Evolutionary conservation across 2,888 invertebrate species (phyloP), one percentile per base, ranked within the genome.

Genomic region (Troides oblongomaculatus): DNA sequence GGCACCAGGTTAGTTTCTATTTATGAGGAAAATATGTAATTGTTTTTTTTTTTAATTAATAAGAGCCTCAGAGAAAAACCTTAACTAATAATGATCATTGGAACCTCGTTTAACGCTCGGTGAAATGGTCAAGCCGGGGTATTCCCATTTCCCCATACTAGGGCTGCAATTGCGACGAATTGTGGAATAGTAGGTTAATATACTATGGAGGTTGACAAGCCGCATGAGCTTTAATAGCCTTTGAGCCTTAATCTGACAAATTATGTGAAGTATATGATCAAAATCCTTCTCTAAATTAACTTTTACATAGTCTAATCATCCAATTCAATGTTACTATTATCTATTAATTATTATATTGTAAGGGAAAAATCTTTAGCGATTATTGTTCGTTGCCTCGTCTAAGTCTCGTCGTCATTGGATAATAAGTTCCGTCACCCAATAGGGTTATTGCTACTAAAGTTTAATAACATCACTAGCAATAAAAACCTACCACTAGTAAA

Each of bases 1-100:
- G 72, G 74, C 76, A 74, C 70, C 72, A 70, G 72, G 73, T 72
- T 71, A 74, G 73, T 74, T 75, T 79, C 75, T 76, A 74, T 73
- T 72, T 77, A 72, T 71, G 74, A 75, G 73, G 75, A 75, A 77
- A 73, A 57, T 56, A 65, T 72, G 69, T 61, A 57, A 69, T 66
- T 69, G 71, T 69, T 69, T 69, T 69, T 72, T 50, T 53, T 53
- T 53, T 46, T n/a, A 53, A 53, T n/a, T 36, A 64, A 67, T 65
- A 67, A 67, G 30, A 64, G 59, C 66, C 25, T 57, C 57, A 62
- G 61, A 61, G 61, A 65, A 64, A 56, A 39, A 43, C 56, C 10
- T 21, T 17, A 23, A 23, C 58, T 14, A 14, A 43, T 61, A 18
- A 43, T 21, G 62, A 25, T 18, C 46, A 8, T 2, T 0, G 39